Evolutionary conservation across 2,888 invertebrate species (phyloP), one percentile per base, ranked within the genome.

Genomic region (Archaeoteleia sp.): DNA sequence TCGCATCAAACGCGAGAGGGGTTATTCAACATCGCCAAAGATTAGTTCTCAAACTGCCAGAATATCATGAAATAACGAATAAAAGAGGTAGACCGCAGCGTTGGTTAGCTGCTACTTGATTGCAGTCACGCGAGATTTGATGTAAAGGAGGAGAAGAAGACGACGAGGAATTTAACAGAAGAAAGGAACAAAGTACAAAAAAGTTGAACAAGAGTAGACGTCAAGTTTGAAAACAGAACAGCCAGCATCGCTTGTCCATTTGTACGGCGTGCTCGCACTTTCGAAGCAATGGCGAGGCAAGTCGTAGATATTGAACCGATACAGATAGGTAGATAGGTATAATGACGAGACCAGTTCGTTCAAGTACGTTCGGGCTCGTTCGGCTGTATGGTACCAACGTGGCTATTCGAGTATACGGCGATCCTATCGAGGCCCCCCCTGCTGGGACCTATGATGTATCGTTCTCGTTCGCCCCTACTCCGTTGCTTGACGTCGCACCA

Each of bases 371-470:
- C 12, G 34, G 48, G 27, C 51, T 54, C 54, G 70, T 71, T 71
- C 62, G 58, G 66, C 32, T 51, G 63, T 72, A 63, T 67, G 72
- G 73, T 77, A 75, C 69, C 71, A 74, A 72, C 74, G 71, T 75
- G 76, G 78, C 77, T 77, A 76, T 78, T 75, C 75, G 74, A 78
- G 77, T 74, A 79, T 76, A 77, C 75, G 37, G 23, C 48, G 68
- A 68, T 68, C 39, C 62, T 62, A 68, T 68, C 68, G 54, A 34
- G 49, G 53, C 48, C 63, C 74, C 74, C 78, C 83, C 83, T 67
- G 82, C 79, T 77, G 84, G 73, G 78, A 43, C 72, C 74, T 78
- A 79, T 84, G 84, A 84, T 82, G 82, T 81, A 84, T 84, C 84
- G 84, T 81, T 82, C 78, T 78, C 74, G 78, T 78, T 79, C 78